phyloP scores from a whole-genome alignment of 2,888 invertebrate species.

The Coelopa pilipes region DNA sequence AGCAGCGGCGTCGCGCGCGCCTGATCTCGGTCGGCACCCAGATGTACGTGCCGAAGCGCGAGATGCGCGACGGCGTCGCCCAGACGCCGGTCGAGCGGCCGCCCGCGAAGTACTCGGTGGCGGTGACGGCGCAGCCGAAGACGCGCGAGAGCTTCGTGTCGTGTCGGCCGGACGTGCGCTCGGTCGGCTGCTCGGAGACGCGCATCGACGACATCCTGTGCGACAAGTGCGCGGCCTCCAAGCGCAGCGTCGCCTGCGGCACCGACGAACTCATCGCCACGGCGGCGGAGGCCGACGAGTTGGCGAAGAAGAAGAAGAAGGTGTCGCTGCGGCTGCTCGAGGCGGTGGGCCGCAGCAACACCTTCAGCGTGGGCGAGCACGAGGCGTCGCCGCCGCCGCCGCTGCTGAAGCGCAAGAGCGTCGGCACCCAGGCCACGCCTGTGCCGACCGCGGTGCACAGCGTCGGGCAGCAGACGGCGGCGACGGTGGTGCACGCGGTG shows the following conservation, averaged over 20 bases:
- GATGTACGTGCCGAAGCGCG: slow-evolving; percentile 56
- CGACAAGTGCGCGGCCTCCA: slow-evolving; percentile 68
- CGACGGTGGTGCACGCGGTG: slow-evolving; percentile 49
- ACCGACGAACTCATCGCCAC: slow-evolving; percentile 55
- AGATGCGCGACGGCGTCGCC: slow-evolving; percentile 51
- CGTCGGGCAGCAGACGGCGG: slow-evolving; percentile 58
- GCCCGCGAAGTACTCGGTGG: slow-evolving; percentile 54
- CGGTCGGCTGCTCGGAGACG: slow-evolving; percentile 70
- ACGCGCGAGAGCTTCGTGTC: slow-evolving; percentile 57
- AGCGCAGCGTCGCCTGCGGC: slow-evolving; percentile 72
- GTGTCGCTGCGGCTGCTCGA: slow-evolving; percentile 65
- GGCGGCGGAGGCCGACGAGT: slow-evolving; percentile 41
- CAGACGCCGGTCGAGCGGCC: slow-evolving; percentile 56
- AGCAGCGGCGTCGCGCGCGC: too few species aligned
- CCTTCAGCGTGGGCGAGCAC: slow-evolving; percentile 71
- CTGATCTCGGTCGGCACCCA: slow-evolving; percentile 63
- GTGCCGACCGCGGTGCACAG: slow-evolving; percentile 48
- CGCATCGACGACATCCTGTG: slow-evolving; percentile 68
- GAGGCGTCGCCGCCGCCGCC: slow-evolving; percentile 65
- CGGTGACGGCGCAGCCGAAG: slow-evolving; percentile 54
- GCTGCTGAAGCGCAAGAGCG: slow-evolving; percentile 57
- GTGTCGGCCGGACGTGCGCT: slow-evolving; percentile 66
- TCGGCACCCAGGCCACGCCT: slow-evolving; percentile 57
- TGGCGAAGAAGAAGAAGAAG: slow-evolving; percentile 48
- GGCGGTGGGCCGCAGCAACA: slow-evolving; percentile 70